Evolutionary conservation across 1,140 invertebrate genomes (phyloP), one percentile per base, ranked within the genome.

Genomic region (Drosophila sulfurigaster): DNA sequence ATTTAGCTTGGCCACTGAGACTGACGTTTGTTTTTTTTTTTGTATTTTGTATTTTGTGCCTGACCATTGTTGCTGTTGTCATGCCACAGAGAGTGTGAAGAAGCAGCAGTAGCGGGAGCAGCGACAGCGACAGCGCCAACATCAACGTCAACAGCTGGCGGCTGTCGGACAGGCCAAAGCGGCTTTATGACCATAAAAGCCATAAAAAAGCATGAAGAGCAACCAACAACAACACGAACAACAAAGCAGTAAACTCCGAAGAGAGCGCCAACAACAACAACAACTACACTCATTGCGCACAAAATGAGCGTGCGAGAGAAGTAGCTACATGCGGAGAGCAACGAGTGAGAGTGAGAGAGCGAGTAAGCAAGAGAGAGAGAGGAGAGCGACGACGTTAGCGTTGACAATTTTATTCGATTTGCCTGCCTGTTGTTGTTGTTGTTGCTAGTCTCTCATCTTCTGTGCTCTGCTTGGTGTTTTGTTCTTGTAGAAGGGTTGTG

Each of bases 161-260:
- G 71, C 59, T 75, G 63, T 72, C 51, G 73, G 68, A 66, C 60
- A 76, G 64, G 82, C 71, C 79, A 67, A 82, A 82, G 74, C 83
- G 67, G 81, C 81, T 88, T 87, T 89, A 81, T 83, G 78, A 72
- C 73, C 81, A 83, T 78, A 80, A 87, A 87, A 87, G 82, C 82
- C 82, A 86, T 86, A 86, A 89, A 89, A 86, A 87, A 87, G 69
- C 80, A 76, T 80, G 76, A 81, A 80, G 74, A 83, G 78, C 82
- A 79, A 56, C 62, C 51, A 54, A 32, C 51, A 54, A 38, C 46
- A 38, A 43, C 58, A 58, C 51, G 38, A 59, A 13, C 65, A 32
- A 56, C 51, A 54, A 20, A n/a, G 11, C 66, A 78, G 11, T 64
- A 56, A 62, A 60, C 73, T 66, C 49, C 52, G 65, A 51, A 57